Evolutionary conservation across 2,113 vertebrate species (phyloP).

Genomic region (Oxyruncus cristatus): DNA sequence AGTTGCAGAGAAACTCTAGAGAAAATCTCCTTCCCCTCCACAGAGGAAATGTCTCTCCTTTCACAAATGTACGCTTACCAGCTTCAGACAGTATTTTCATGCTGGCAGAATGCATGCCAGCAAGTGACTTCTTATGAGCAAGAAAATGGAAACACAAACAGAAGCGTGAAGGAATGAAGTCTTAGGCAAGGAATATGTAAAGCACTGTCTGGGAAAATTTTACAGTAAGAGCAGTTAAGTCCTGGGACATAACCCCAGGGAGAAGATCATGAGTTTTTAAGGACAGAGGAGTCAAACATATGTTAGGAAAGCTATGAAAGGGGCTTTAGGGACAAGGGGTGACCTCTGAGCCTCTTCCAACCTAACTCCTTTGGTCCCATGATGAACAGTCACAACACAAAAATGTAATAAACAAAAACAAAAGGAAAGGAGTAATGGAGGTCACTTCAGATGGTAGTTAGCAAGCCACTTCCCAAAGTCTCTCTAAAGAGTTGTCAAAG

Average conservation of each 20-base stretch:
- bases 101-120: background rate
- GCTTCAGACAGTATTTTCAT: background rate
- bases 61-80: background rate
- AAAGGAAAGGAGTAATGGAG: background rate
- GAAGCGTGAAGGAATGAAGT: background rate
- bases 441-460: background rate
- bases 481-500: background rate
- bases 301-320: background rate
- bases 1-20: background rate
- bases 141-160: background rate
- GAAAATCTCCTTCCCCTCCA: background rate
- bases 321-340: background rate
- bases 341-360: background rate
- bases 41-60: background rate
- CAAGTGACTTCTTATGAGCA: background rate
- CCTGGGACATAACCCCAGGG: background rate
- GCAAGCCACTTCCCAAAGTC: background rate
- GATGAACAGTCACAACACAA: conserved; percentile 14
- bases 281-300: background rate
- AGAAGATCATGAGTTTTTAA: background rate
- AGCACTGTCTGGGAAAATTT: background rate
- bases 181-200: background rate
- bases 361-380: background rate
- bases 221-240: background rate
- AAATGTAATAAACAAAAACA: conserved; percentile 33